These are phyloP conservation scores for Cyprinus carpio DNA, from an alignment of 2,113 vertebrate genomes.

Conservation along the genomic window DNA sequence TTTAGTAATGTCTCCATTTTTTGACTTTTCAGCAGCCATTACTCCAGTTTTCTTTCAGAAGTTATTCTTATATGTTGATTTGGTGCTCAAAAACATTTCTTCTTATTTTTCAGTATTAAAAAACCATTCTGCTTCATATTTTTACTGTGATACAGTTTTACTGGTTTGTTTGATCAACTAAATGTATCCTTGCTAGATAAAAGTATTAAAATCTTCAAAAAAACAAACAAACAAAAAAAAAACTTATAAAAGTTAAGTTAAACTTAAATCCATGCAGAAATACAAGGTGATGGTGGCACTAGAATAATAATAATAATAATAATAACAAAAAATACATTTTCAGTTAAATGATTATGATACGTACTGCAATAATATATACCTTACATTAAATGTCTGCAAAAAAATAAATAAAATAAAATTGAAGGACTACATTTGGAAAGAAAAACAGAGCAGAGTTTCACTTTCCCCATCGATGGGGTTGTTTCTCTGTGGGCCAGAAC, in stretches of 20 bases:
- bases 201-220: neutral
- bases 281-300: neutral
- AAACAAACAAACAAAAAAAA: too few species aligned
- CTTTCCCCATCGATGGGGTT: slow-evolving; percentile 3
- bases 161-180: neutral
- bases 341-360: neutral
- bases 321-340: neutral
- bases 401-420: neutral
- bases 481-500: slow-evolving; percentile 21
- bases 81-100: neutral
- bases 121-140: neutral
- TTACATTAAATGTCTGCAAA: slow-evolving; percentile 2
- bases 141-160: neutral
- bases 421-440: slow-evolving; percentile 20
- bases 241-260: too few species aligned
- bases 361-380: neutral
- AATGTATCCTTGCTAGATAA: neutral
- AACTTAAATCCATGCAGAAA: neutral
- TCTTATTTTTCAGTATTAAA: neutral
- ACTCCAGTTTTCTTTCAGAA: neutral
- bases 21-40: too few species aligned
- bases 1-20: too few species aligned
- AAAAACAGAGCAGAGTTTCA: slow-evolving; percentile 28
- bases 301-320: neutral
- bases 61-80: neutral